Conservation (phyloP, 2,113 vertebrate species). For the Nothocercus nigrocapillus region DNA sequence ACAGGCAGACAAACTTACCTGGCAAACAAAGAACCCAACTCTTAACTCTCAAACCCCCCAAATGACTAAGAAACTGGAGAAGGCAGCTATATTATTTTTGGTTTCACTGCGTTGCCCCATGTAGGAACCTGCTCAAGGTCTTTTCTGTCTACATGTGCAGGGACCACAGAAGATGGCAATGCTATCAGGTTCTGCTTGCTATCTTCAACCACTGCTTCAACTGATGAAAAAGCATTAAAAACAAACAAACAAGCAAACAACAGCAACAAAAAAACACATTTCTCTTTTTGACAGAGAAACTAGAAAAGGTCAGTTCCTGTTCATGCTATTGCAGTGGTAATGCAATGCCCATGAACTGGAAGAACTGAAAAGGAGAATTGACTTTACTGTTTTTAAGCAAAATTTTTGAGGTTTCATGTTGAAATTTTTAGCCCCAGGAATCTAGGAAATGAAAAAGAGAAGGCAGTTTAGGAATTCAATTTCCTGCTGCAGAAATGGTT, state of each 20-base stretch:
- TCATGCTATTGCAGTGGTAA: neutral
- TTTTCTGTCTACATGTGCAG: accelerated
- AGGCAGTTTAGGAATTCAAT: neutral
- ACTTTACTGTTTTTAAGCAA: neutral
- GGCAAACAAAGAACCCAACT: neutral
- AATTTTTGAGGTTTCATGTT: neutral
- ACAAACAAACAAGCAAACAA: no score
- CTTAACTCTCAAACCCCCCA: neutral
- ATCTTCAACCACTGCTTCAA: neutral
- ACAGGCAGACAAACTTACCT: neutral
- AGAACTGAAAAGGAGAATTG: neutral
- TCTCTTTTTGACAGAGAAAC: neutral
- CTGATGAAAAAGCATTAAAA: neutral
- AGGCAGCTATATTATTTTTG: neutral
- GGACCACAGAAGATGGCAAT: neutral
- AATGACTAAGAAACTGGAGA: neutral
- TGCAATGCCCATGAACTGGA: neutral
- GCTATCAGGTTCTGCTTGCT: neutral
- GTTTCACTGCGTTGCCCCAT: neutral
- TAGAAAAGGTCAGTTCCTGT: neutral
- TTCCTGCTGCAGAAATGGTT: neutral
- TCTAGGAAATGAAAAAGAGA: neutral
- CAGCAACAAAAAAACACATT: neutral
- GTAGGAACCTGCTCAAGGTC: neutral
- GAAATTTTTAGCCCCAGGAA: neutral